A percentile compares a stretch with the other conserved stretches of the same genome.
phyloP scores from a whole-genome alignment of 2,797 vertebrate genomes.

The Scomberomorus guttatus region DNA sequence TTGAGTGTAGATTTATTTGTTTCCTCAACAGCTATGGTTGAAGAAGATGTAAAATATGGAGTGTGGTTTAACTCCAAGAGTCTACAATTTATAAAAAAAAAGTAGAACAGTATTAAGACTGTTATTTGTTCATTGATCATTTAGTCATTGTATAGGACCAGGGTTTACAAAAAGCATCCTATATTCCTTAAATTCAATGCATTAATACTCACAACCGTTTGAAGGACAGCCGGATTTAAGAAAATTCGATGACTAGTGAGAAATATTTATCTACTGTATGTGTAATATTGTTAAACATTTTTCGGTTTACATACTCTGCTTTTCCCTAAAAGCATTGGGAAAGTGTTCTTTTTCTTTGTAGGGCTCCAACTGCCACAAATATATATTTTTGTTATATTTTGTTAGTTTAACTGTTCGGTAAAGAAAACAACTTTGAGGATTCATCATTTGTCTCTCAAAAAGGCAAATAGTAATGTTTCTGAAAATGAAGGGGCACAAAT shows the following conservation, averaged over 20 bases:
- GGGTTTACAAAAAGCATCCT: not conserved
- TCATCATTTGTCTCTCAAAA: not conserved
- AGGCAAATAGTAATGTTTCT: not conserved
- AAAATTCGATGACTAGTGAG: not conserved
- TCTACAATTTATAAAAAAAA: not conserved
- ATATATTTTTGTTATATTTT: not conserved
- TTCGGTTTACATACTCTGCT: not conserved
- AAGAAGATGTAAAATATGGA: not conserved
- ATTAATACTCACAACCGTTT: not conserved
- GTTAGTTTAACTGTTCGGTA: not conserved
- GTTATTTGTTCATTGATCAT: not conserved
- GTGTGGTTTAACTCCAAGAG: not conserved
- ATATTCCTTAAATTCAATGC: not conserved
- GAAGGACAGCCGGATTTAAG: constrained; percentile 2
- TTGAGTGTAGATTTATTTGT: not conserved
- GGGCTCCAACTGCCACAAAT: not conserved
- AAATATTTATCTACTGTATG: not conserved
- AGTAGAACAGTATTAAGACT: not conserved
- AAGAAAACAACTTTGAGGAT: constrained; percentile 14
- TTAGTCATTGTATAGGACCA: not conserved
- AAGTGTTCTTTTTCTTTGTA: not conserved
- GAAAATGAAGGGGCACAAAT: not conserved
- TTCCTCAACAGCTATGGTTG: not conserved
- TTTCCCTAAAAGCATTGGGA: not conserved
- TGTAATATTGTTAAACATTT: not conserved